Evolutionary conservation across 2,888 invertebrate genomes (phyloP), one percentile per base, ranked within the genome.

Genomic region (Prenolepis imparis): DNA sequence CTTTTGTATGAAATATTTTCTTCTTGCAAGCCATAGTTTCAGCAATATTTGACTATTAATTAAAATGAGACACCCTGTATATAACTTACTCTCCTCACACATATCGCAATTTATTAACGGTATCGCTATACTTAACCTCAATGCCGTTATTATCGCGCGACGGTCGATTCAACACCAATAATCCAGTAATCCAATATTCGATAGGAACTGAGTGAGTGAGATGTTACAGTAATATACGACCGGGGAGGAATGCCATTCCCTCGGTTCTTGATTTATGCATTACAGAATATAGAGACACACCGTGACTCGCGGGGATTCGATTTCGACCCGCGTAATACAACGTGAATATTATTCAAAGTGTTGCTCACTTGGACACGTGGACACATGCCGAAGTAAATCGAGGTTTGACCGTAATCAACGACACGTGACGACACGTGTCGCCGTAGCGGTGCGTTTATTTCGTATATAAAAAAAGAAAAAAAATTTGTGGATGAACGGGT

Each of bases 361-460:
- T 93, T 93, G 92, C 91, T 92, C 93, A 93, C 93, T 93, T 91
- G 92, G 90, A 87, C 91, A 92, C 90, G 87, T 90, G 91, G 84
- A 88, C 86, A 88, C 86, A 85, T 83, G 86, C 83, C 87, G 90
- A 86, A 85, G 89, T 92, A 92, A 92, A 93, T 92, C 91, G 90
- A 87, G 90, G 88, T 89, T 93, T 92, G 91, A 91, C 92, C 91
- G 90, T 91, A 91, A 90, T 91, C 91, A 89, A 89, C 88, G 93
- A 87, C 94, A 94, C 94, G 94, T 92, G 94, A 91, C 92, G 92
- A 91, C 94, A 92, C 94, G 94, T 94, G 94, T 77, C 89, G 82
- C 63, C 41, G 48, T 12, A 32, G 83, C 48, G 15, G 18, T 83
- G 89, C 82, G 78, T 86, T 89, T 86, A 70, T 78, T 78, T 21